A percentile compares a stretch with the other conserved stretches of the same genome.
Conservation (phyloP, 2,113 vertebrate genomes). For the Ailurus styani region DNA sequence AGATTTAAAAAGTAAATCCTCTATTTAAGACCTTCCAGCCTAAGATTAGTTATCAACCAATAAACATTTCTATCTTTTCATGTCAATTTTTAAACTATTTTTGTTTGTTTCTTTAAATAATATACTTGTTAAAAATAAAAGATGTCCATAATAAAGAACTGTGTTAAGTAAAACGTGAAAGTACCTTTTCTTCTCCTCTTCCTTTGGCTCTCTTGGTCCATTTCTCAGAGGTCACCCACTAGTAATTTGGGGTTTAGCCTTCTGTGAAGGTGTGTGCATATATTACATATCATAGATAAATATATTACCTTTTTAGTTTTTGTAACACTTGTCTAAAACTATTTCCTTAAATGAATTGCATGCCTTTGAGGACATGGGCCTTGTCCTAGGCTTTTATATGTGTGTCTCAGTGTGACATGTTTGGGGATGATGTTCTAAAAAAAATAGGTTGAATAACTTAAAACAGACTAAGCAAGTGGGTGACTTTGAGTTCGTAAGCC, state of each 20-base stretch:
- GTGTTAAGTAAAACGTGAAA: not conserved
- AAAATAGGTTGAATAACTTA: not conserved
- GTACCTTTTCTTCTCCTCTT: not conserved
- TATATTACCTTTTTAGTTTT: not conserved
- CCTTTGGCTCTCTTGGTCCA: not conserved
- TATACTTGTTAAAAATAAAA: not conserved
- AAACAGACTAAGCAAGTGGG: not conserved
- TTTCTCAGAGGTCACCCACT: not conserved
- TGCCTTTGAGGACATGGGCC: not conserved
- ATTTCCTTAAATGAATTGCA: not conserved
- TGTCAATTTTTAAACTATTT: not conserved
- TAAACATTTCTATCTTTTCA: not conserved
- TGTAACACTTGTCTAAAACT: not conserved
- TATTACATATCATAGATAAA: not conserved
- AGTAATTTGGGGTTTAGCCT: not conserved
- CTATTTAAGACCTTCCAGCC: not conserved
- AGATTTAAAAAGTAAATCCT: not conserved
- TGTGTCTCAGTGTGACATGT: not conserved
- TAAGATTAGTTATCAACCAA: not conserved
- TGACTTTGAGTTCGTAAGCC: not conserved
- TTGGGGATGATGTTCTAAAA: not conserved
- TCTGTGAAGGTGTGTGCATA: not conserved
- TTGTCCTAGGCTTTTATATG: not conserved
- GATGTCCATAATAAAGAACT: not conserved
- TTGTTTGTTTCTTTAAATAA: not conserved